phyloP scores from a whole-genome alignment of 2,797 vertebrate species.

The Microcaecilia unicolor region DNA sequence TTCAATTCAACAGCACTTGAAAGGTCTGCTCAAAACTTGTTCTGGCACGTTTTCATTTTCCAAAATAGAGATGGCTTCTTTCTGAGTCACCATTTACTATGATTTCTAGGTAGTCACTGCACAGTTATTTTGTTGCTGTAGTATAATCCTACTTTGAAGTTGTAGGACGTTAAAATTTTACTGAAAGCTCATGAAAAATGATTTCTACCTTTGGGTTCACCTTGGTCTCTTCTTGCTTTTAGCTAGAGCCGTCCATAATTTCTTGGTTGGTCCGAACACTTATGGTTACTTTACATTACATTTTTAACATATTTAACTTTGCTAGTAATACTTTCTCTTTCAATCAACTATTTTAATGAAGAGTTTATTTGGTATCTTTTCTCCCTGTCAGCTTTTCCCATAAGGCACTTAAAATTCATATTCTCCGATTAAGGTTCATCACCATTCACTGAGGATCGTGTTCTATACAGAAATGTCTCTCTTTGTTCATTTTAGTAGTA shows the following conservation, averaged over 20 bases:
- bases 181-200: constrained; percentile 25
- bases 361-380: constrained; percentile 33
- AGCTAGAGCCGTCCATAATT: constrained; percentile 33
- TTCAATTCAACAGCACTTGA: constrained; percentile 8
- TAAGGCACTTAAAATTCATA: constrained; percentile 49
- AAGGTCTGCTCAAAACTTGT: constrained; percentile 3
- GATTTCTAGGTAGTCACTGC: constrained; percentile 31
- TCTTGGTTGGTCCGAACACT: constrained; percentile 35
- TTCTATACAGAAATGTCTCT: constrained; percentile 26
- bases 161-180: constrained; percentile 31
- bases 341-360: constrained; percentile 25
- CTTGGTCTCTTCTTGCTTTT: constrained; percentile 26
- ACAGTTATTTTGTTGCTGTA: constrained; percentile 35
- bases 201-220: constrained; percentile 23
- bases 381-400: constrained; percentile 14
- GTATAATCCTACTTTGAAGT: constrained; percentile 26
- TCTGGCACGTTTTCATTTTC: constrained; percentile 38
- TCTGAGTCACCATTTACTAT: too few species aligned
- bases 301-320: constrained; percentile 37
- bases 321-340: constrained; percentile 26
- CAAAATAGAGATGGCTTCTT: constrained; percentile 46
- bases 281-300: constrained; percentile 30
- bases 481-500: constrained; percentile 61
- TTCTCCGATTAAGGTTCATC: constrained; percentile 33
- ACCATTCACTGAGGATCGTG: constrained; percentile 11